Base-by-base conservation (phyloP, 2,113 vertebrate genomes). In the Bathybates hornii region DNA sequence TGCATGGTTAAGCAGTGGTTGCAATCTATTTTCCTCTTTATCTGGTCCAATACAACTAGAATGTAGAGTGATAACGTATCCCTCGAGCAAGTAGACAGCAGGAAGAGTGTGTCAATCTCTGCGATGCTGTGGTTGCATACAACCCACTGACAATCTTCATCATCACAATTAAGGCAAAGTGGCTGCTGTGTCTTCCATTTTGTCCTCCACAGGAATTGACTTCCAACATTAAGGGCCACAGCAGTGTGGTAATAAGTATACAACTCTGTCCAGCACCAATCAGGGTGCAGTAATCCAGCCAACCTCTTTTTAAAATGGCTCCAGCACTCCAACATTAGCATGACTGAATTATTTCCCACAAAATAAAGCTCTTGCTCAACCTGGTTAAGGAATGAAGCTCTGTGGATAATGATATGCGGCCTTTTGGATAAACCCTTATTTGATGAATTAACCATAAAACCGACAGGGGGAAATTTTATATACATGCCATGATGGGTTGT, bases 21-120 rank as follows among this genome's bases (percentile, higher is more conserved):
- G 57, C 56, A 87, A 85, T 38, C 84, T 32, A 82, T 85, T 87
- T 52, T 73, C 79, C 48, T 83, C 54, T 85, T 87, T 83, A 89
- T 92, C 78, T 80, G 61, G 54, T 86, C 57, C 59, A 63, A 81
- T 48, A 68, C 82, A 48, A 45, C 88, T 87, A 89, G 88, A 87
- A 92, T 90, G 41, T 87, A 61, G 89, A 92, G 89, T 84, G 57
- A 71, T 93, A 91, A 93, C 34, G 32, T 1, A 53, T 92, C 91
- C 86, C 54, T 5, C 2, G 84, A 85, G 89, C 78, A 45, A 87
- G 54, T 4, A 66, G 79, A 93, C 80, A 86, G 83, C 83, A 86
- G 81, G 82, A 89, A 86, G 81, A 84, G 82, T 71, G 54, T 66
- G 71, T 73, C 63, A 52, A 6, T 54, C 16, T 32, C 83, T 84